Evolutionary conservation across 2,797 vertebrate species (phyloP).

Genomic region (Myotis pilosus): DNA sequence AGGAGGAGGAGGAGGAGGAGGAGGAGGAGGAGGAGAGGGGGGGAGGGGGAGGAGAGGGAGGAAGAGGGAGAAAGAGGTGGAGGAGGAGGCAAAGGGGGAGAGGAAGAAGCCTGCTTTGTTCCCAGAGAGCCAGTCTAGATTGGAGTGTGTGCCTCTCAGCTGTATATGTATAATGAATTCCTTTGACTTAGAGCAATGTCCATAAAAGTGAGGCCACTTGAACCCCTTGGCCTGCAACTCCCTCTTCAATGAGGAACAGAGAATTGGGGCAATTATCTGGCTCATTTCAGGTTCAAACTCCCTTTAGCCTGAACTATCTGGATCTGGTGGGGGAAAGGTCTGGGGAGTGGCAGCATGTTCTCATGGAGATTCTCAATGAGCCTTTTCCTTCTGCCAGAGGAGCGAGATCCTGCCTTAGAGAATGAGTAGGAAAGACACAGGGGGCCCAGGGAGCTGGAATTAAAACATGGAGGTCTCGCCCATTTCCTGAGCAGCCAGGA

Average conservation of each 20-base stretch:
- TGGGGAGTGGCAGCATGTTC: neutral
- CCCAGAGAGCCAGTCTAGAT: neutral
- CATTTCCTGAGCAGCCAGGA: neutral
- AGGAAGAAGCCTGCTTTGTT: constrained; percentile 60
- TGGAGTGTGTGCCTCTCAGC: neutral
- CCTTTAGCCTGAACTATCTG: constrained; percentile 52
- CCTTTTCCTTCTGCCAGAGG: neutral
- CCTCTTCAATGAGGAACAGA: constrained; percentile 60
- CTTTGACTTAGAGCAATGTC: constrained; percentile 66
- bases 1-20: neutral
- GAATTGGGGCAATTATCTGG: constrained; percentile 75
- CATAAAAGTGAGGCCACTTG: constrained; percentile 70
- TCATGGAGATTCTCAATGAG: neutral
- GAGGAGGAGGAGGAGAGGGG: neutral
- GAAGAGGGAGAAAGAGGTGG: neutral
- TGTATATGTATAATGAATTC: constrained; percentile 51
- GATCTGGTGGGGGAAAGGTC: neutral
- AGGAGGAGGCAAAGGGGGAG: neutral
- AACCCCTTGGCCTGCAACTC: constrained; percentile 63
- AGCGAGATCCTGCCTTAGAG: neutral
- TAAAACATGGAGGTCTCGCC: neutral
- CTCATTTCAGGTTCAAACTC: constrained; percentile 75
- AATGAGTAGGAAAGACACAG: neutral
- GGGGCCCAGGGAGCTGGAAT: neutral
- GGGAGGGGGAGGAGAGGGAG: neutral